Base-by-base conservation (phyloP, 2,888 invertebrate genomes). In the Teleogryllus oceanicus region DNA sequence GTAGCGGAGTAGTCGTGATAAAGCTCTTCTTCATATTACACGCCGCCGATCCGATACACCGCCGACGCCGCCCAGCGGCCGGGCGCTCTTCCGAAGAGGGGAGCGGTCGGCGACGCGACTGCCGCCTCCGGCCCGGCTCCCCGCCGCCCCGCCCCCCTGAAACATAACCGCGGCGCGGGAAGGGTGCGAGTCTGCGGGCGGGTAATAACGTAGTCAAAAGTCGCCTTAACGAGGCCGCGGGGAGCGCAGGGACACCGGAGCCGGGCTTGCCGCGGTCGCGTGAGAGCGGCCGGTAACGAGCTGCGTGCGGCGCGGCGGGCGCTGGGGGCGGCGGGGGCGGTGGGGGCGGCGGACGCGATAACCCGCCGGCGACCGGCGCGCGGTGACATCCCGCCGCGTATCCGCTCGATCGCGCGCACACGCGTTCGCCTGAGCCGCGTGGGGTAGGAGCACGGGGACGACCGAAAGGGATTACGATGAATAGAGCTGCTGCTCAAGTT, bases 211-310 rank as follows among this genome's bases (percentile, higher is more conserved):
- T 62, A 62, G 62, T 62, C 62, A 10, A 62, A 62, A 62, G 62
- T 62, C 62, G 62, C 62, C 62, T 11, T 62, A 62, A 62, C 62
- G 62, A 62, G 62, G 62, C n/a, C n/a, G 62, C 62, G n/a, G 62
- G 13, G 0, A 62, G 62, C 16, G n/a, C 16, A 62, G 62, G 62
- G 62, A 13, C 13, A 62, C 62, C n/a, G 16, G 62, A 62, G 62
- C n/a, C 62, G 62, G n/a, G 62, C 5, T n/a, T 62, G 62, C 12
- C 62, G n/a, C n/a, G 62, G 62, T 62, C 62, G 62, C 62, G 62
- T 62, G 62, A 62, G 62, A 62, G 62, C 62, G 37, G 1, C 37
- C 62, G 13, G 16, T 13, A 62, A n/a, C n/a, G 37, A 37, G 37
- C 37, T n/a, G 62, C 13, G 62, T 18, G 16, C 18, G 62, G 62